Evolutionary conservation across 2,797 vertebrate species (phyloP), one percentile per base, ranked within the genome.

Genomic region (Aplochiton taeniatus): DNA sequence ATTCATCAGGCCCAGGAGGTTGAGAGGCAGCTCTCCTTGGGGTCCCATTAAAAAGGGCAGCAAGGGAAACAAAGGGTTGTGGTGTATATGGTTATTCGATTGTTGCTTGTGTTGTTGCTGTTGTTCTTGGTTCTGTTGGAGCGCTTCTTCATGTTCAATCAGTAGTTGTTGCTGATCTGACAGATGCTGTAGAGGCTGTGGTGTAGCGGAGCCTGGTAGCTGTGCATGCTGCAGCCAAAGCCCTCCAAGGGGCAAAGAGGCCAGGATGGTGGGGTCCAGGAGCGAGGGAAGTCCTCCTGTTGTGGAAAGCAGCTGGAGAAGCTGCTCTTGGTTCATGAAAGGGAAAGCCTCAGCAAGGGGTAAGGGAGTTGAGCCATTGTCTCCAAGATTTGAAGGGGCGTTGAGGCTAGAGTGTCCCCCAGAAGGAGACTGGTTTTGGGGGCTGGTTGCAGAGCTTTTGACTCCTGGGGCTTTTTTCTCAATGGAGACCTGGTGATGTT

Each of bases 251-350:
- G 89, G 88, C 70, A 92, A 78, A 5, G 91, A 91, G 19, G 91
- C 88, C 66, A 93, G 73, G 61, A 92, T 84, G 20, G 93, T 56
- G 9, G 92, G 93, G 76, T 91, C 90, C 82, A 92, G 87, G 73
- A 90, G 91, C 66, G 90, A 93, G 65, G 89, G 93, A 74, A 92
- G 78, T 43, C 91, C 91, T 45, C 91, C 87, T 57, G 86, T 90
- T 61, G 92, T 89, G 12, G 92, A 92, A 46, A 94, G 83, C 49
- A 96, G 89, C 62, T 95, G 93, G 70, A 96, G 93, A 54, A 93
- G 90, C 85, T 95, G 94, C 72, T 97, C 95, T 69, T 95, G 95
- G 72, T 91, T 93, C 87, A 95, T 94, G 81, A 96, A 95, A n/a
- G 94, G 92, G 77, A 96, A 95, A 20, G 93, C 92, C 72, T 96